phyloP scores from a whole-genome alignment of 2,113 vertebrate species.

The Paraplagusia blochii region DNA sequence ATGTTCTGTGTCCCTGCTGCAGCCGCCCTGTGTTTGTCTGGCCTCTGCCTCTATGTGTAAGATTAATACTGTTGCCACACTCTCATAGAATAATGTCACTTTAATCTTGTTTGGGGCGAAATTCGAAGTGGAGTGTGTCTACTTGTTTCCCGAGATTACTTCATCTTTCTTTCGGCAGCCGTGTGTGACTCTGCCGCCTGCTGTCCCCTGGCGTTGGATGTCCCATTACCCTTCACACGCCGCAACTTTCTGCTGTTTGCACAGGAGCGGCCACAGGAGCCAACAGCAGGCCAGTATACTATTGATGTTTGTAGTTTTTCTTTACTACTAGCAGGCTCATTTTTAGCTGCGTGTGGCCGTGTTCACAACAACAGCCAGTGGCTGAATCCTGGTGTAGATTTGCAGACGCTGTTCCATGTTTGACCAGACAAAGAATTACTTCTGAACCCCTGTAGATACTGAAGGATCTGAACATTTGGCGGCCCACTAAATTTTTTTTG shows the following conservation, averaged over 20 bases:
- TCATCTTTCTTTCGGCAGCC: conserved; percentile 78
- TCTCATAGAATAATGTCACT: conserved; percentile 82
- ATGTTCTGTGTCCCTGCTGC: conserved; percentile 52
- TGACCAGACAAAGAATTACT: conserved; percentile 7
- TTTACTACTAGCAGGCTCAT: conserved; percentile 52
- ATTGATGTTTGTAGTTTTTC: conserved; percentile 65
- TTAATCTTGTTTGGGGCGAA: conserved; percentile 82
- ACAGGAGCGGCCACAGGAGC: conserved; percentile 77
- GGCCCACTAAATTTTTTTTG: too few relatives aligned
- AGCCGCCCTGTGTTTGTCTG: conserved; percentile 65
- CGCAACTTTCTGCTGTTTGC: conserved; percentile 80
- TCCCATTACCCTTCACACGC: conserved; percentile 83
- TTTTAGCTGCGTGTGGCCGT: conserved; percentile 31
- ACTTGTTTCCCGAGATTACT: conserved; percentile 81
- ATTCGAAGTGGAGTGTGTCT: conserved; percentile 81
- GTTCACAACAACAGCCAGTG: conserved; percentile 23
- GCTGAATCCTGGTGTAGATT: conserved; percentile 31
- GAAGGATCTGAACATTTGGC: too few relatives aligned
- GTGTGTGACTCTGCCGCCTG: conserved; percentile 74
- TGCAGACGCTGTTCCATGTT: conserved; percentile 23
- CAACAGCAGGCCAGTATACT: conserved; percentile 62
- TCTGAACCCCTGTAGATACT: neutral
- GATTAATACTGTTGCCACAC: conserved; percentile 79
- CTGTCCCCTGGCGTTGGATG: conserved; percentile 80
- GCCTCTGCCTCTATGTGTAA: conserved; percentile 71